Base-by-base conservation (phyloP, 2,113 vertebrate genomes). In the Lampris megalopsis region DNA sequence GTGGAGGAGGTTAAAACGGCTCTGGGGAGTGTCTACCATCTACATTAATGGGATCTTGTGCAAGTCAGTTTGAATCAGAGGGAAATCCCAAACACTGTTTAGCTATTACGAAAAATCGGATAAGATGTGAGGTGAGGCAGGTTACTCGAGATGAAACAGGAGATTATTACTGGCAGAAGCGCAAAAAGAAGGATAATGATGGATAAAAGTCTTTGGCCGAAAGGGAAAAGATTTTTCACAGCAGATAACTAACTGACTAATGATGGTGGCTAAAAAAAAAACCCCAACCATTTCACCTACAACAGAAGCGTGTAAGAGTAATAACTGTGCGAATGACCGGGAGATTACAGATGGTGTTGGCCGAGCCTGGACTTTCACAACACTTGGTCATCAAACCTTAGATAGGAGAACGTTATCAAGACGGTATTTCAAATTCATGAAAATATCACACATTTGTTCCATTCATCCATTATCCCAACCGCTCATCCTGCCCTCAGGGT, bases 91-190 rank as follows among this genome's bases (percentile, higher is more conserved):
- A n/a, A 13, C 9, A 66, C 69, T 11, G 13, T 40, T 40, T 3
- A 2, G 11, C 9, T 13, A 37, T 41, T 54, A 40, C 9, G 1
- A 42, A 41, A 56, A 56, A 71, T 9, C 1, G 48, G 6, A 57
- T 42, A 62, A 0, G 49, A 9, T 6, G 35, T 11, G 13, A 71
- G 2, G 38, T 56, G 8, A 68, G 6, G 54, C 6, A 36, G 3
- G 3, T 66, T n/a, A 77, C 52, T 11, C 37, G 43, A 54, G 63
- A 50, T 62, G 45, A 77, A 8, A 58, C 9, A 48, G 7, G 0
- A 38, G 10, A 6, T 37, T 59, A 3, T 37, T 68, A 5, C 6
- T 49, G n/a, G 56, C 2, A 79, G 35, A 52, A 3, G 9, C 43
- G 11, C 48, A 41, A n/a, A 3, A 2, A 38, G 4, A 48, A 8